Percentiles rank a stretch among this genome's conserved stretches.
Conservation (phyloP, 2,113 vertebrate genomes). For the Lasiurus borealis region DNA sequence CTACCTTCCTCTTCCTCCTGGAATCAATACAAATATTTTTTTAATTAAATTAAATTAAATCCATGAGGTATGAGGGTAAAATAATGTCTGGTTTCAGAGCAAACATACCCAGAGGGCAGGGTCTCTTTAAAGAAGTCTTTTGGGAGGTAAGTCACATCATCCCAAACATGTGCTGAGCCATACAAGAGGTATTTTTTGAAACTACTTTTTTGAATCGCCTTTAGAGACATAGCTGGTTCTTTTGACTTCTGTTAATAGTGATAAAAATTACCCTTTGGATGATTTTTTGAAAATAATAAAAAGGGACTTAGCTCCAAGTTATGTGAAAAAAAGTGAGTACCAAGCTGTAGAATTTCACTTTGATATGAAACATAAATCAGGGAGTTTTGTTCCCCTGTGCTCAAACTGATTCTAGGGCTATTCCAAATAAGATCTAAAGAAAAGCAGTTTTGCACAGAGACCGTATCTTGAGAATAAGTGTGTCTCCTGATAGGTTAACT, state of each 20-base stretch:
- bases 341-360: not conserved
- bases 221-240: not conserved
- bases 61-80: not conserved
- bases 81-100: not conserved
- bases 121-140: not conserved
- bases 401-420: not conserved
- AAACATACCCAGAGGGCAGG: not conserved
- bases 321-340: not conserved
- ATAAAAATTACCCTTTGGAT: not conserved
- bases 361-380: not conserved
- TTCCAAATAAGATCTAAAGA: not conserved
- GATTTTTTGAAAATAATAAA: constrained; percentile 48
- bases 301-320: not conserved
- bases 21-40: no score
- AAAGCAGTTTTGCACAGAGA: not conserved
- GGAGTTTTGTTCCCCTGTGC: not conserved
- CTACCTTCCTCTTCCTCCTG: no score
- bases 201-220: not conserved
- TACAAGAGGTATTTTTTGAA: not conserved
- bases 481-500: not conserved
- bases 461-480: not conserved
- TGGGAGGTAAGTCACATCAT: not conserved
- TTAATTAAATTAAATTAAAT: not conserved
- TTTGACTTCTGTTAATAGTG: not conserved
- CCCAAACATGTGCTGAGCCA: not conserved